Evolutionary conservation across 2,797 vertebrate species (phyloP).

Genomic region (Rhinophrynus dorsalis): DNA sequence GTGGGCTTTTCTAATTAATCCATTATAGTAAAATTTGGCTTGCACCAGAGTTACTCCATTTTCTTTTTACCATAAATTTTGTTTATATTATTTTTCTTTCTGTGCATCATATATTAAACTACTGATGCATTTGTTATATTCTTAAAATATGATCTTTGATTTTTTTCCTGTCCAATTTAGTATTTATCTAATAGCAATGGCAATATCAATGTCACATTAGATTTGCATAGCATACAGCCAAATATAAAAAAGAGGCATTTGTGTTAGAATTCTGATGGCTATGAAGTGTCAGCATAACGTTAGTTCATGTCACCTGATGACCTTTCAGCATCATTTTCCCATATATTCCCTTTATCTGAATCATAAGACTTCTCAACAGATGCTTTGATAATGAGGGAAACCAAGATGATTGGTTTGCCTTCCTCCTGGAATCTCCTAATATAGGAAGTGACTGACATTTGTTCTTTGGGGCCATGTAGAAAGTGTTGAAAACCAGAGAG

Average conservation of each 20-base stretch:
- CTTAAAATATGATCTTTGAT: too few species aligned
- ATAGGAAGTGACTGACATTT: constrained; percentile 8
- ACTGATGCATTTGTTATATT: too few species aligned
- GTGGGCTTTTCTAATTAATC: too few species aligned
- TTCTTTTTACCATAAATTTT: too few species aligned
- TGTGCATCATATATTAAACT: too few species aligned
- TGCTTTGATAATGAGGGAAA: constrained; percentile 19
- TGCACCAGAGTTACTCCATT: too few species aligned
- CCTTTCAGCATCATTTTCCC: constrained; percentile 8
- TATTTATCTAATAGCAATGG: too few species aligned
- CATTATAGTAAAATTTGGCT: too few species aligned
- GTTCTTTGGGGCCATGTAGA: constrained; percentile 8
- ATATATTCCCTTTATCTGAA: neutral
- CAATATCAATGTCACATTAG: too few species aligned
- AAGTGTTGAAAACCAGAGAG: neutral
- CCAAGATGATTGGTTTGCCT: constrained; percentile 5
- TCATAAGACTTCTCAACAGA: neutral
- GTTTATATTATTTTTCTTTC: too few species aligned
- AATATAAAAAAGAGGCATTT: neutral
- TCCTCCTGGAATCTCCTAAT: neutral
- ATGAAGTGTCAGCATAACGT: neutral
- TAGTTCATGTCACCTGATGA: neutral
- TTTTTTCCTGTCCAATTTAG: too few species aligned
- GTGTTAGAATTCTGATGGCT: neutral
- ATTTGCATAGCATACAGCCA: neutral